Evolutionary conservation across 2,888 invertebrate genomes (phyloP).

Genomic region (Synergus laeviventris): DNA sequence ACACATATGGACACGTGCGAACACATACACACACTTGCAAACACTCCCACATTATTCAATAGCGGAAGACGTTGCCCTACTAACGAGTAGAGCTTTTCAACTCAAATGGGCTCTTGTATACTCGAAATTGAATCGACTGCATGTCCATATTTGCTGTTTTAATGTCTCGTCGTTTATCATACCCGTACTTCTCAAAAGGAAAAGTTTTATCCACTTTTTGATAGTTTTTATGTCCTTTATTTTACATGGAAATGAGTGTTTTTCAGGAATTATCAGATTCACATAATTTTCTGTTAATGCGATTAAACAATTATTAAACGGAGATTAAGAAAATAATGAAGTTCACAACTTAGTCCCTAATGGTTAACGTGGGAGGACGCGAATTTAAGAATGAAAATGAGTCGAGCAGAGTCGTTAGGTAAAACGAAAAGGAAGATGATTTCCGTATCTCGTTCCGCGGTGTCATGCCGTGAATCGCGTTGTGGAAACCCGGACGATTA

Average conservation of each 20-base stretch:
- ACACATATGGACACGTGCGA: not conserved
- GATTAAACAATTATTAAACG: not conserved
- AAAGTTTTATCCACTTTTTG: not conserved
- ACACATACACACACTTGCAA: not conserved
- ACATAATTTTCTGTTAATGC: not conserved
- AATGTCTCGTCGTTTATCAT: slow-evolving; percentile 6
- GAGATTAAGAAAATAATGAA: not conserved
- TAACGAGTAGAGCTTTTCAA: slow-evolving; percentile 53
- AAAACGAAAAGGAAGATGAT: slow-evolving; percentile 55
- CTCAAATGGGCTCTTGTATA: slow-evolving; percentile 8
- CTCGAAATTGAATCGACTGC: slow-evolving; percentile 17
- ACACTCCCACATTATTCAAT: slow-evolving; percentile 12
- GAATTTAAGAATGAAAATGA: slow-evolving; percentile 40
- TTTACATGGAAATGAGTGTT: not conserved
- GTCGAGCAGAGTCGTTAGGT: slow-evolving; percentile 41
- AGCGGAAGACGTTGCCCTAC: slow-evolving; percentile 58
- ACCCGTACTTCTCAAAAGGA: not conserved
- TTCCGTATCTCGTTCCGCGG: slow-evolving; percentile 58
- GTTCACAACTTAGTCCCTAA: not conserved
- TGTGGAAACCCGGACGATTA: slow-evolving; percentile 74
- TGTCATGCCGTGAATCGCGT: slow-evolving; percentile 55
- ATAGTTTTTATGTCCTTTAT: not conserved
- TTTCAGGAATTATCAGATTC: not conserved
- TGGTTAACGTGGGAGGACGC: not conserved
- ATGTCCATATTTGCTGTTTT: slow-evolving; percentile 6